Evolutionary conservation across 1,140 invertebrate species (phyloP).

Genomic region (Megathymus violae): DNA sequence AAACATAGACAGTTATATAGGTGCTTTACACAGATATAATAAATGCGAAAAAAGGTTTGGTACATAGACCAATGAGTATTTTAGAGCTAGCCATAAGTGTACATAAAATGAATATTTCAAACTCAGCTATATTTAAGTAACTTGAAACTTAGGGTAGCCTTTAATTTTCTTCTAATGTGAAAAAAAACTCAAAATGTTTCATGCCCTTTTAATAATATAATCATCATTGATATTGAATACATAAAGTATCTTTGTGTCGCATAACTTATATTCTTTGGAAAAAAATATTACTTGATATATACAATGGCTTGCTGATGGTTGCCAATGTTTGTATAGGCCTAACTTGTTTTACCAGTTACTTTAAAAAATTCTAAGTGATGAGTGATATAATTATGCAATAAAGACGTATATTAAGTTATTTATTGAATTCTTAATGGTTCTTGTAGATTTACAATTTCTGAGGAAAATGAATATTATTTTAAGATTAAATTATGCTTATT

Average conservation of each 20-base stretch:
- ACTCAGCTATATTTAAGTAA: too few species aligned
- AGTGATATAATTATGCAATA: conserved; percentile 23
- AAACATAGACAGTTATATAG: conserved; percentile 83
- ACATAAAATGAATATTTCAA: conserved; percentile 25
- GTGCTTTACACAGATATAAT: conserved; percentile 85
- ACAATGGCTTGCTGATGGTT: too few species aligned
- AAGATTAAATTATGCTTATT: conserved; percentile 18
- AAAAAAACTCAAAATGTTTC: too few species aligned
- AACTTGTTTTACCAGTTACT: not conserved
- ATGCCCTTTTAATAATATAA: too few species aligned
- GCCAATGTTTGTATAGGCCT: not conserved
- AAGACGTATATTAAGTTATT: conserved; percentile 22
- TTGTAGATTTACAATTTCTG: conserved; percentile 24
- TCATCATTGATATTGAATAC: too few species aligned
- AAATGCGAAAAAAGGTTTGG: conserved; percentile 88
- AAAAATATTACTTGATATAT: too few species aligned
- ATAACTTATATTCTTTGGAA: too few species aligned
- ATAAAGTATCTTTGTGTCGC: too few species aligned
- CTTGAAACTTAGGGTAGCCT: too few species aligned
- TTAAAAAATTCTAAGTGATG: conserved; percentile 4
- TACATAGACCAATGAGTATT: conserved; percentile 76
- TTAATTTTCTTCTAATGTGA: too few species aligned
- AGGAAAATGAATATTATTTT: too few species aligned
- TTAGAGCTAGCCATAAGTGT: conserved; percentile 47
- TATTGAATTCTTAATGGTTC: conserved; percentile 25